Conservation (phyloP, 2,113 vertebrate species). For the Coryphaenoides rupestris region DNA sequence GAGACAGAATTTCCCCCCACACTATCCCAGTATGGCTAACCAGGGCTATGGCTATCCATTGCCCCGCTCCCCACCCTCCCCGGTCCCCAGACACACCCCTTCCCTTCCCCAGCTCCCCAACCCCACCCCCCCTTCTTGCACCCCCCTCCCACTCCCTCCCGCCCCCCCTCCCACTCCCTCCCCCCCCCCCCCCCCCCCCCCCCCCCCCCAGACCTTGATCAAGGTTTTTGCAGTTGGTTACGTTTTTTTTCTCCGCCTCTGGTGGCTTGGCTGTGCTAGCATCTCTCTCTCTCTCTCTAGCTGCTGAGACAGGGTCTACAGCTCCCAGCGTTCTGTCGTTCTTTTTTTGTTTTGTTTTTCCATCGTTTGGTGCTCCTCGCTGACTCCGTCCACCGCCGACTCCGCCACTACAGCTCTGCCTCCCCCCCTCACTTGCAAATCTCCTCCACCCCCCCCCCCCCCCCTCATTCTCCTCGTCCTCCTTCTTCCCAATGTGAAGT, state of each 20-base stretch:
- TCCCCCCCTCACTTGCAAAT: neutral
- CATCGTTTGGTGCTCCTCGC: neutral
- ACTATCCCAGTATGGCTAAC: neutral
- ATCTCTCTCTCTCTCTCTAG: slow-evolving; percentile 1
- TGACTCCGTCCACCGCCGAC: too few relatives aligned
- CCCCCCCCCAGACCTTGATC: slow-evolving; percentile 10
- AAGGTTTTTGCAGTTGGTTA: slow-evolving; percentile 52
- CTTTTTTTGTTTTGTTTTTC: too few relatives aligned
- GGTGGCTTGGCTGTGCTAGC: neutral
- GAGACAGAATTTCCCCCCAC: neutral
- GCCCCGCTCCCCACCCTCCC: neutral
- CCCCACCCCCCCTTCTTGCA: too few relatives aligned
- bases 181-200: neutral
- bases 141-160: neutral
- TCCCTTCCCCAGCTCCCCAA: too few relatives aligned
- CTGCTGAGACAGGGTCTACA: neutral
- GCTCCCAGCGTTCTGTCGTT: neutral
- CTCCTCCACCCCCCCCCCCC: neutral
- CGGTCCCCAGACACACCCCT: slow-evolving; percentile 9
- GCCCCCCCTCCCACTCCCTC: neutral
- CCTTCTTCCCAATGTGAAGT: neutral
- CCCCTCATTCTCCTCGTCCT: neutral
- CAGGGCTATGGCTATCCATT: slow-evolving; percentile 14
- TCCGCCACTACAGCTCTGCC: too few relatives aligned
- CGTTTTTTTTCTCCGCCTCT: slow-evolving; percentile 1